Base-by-base conservation (phyloP, 2,888 invertebrate species). In the Aleiodes testaceus region DNA sequence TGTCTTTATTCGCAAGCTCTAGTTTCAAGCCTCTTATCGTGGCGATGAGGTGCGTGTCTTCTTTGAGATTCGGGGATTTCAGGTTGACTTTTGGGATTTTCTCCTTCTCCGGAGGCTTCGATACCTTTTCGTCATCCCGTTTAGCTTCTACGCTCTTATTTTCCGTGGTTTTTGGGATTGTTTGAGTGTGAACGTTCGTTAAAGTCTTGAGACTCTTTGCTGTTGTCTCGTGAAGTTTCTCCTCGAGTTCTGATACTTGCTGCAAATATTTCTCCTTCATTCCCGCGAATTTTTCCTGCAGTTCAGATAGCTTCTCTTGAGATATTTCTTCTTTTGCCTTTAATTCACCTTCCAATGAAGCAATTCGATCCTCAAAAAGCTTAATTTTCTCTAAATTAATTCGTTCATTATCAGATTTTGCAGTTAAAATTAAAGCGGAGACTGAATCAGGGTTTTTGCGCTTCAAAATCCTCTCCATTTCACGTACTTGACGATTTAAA, bases 371-470 rank as follows among this genome's bases (percentile, higher is more conserved):
- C 87, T 95, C 94, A 70, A 94, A 84, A 20, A 92, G 86, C 79
- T 91, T 91, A 65, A 86, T 78, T 61, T 86, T 87, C 44, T 87
- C 87, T 3, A 76, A 61, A 47, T 82, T 80, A 1, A 83, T 78
- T 22, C 80, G 83, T 2, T 87, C 86, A 42, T 84, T 82, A 52
- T 85, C 86, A 1, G 86, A 83, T 55, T 85, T 87, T 2, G 86
- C 84, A 0, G 87, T 83, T 5, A 87, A 68, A 80, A 95, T 93
- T 63, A 94, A 87, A 3, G 94, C 94, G 0, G 94, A 94, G 0
- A 95, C 94, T 0, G 94, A 94, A 87, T 95, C 94, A 0, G 95
- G 95, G 88, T 95, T 94, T 84, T 94, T 94, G 70, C 94, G 89
- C 82, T 91, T 92, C 22, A 95, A 89, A 78, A 94, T 94, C 81